Base-by-base conservation (phyloP, 2,113 vertebrate genomes). In the Dipodomys merriami region DNA sequence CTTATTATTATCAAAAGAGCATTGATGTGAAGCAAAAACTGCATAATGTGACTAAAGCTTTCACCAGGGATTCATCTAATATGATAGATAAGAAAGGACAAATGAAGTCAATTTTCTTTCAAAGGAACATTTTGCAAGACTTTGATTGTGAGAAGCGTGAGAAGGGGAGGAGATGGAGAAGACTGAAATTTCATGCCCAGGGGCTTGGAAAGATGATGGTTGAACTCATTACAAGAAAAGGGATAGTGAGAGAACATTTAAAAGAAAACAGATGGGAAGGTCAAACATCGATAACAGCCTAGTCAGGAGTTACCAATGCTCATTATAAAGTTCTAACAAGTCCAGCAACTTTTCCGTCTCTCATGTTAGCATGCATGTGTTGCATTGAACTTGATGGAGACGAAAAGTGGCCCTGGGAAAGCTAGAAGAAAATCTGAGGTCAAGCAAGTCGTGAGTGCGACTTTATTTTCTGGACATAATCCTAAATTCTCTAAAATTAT, bases 251-350 rank as follows among this genome's bases (percentile, higher is more conserved):
- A 88, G 96, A 95, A 96, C 95, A 93, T 67, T 96, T 96, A 96
- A 95, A 96, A 88, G 57, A 83, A 96, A 97, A 91, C 96, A 97
- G 96, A 96, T 95, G 96, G 77, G 69, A 69, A 93, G 84, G 39
- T 87, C 92, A 80, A 92, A 35, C 64, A 74, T 67, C 2, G 25
- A 76, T 74, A 91, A 69, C 49, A 76, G 33, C 44, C 78, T 69
- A 93, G 35, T 74, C 44, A 89, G 29, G 81, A 49, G 73, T 67
- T 82, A 81, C 30, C 80, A 78, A 69, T 67, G 7, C 30, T 86
- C n/a, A 44, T 85, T 78, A 67, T 19, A 67, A 84, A 91, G 68
- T 53, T 73, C 35, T 33, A 35, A n/a, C 65, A 39, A 73, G 35
- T 35, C 18, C 25, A 20, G 7, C 30, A 4, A 6, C 60, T 49